Base-by-base conservation (phyloP, 2,797 vertebrate species). In the Mastacembelus armatus region DNA sequence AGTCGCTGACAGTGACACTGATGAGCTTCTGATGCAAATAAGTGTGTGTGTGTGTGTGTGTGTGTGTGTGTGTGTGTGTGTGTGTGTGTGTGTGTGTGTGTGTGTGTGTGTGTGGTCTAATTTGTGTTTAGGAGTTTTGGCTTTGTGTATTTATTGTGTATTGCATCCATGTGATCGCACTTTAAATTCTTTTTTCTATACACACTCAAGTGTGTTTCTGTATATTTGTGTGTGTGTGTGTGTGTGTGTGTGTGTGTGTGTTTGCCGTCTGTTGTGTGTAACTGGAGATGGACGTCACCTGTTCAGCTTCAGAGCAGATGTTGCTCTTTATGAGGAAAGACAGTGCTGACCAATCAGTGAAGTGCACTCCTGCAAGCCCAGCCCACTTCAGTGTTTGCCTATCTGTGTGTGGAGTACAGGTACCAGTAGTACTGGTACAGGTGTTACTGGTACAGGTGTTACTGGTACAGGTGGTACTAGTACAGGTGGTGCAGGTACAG, bases 251-350 rank as follows among this genome's bases (percentile, higher is more conserved):
- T 55, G 39, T 42, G 32, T 30, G 88, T 61, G 63, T 74, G 51
- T 2, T 12, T 1, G 38, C 54, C 22, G 50, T 62, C 38, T 75
- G 71, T 10, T 1, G 59, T 1, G 2, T 72, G 80, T 85, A 79
- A 89, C 79, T 15, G 49, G 74, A 92, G 77, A 59, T 63, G 62
- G 9, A 40, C 2, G 18, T 74, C 77, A 80, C 66, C 77, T 83
- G 81, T 74, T 70, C 30, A 22, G 50, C 45, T 14, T 33, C 24
- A 1, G 33, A 54, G 30, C 26, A 80, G 73, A 74, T 79, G 63
- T 61, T 71, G 30, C 6, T 60, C 52, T 63, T 30, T 57, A 52
- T 39, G 42, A 45, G 51, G 51, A 54, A 39, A 72, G 9, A 8
- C 39, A 15, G 0, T 26, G 1, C 14, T 7, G 59, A 49, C 56